phyloP scores from a whole-genome alignment of 2,113 vertebrate species.

The Percopsis transmontana region DNA sequence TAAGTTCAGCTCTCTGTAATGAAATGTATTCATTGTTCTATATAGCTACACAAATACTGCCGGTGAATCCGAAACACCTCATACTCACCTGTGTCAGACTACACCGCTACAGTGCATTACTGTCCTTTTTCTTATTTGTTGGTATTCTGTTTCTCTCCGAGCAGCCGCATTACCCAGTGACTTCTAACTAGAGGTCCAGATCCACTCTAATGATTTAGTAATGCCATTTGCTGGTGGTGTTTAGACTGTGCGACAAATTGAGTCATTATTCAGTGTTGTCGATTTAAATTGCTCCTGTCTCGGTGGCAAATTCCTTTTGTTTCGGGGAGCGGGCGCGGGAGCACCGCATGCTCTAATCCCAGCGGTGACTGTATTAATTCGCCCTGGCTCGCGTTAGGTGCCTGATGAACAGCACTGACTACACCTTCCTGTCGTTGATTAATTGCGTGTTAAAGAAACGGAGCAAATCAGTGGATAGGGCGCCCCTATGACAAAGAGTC shows the following conservation, averaged over 20 bases:
- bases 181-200: constrained; percentile 53
- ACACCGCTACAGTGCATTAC: neutral
- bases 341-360: constrained; percentile 57
- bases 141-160: constrained; percentile 14
- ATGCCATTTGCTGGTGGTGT: constrained; percentile 71
- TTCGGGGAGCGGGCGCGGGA: constrained; percentile 56
- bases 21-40: too few species aligned
- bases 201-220: constrained; percentile 71
- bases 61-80: neutral
- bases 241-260: constrained; percentile 72
- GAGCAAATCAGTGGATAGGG: constrained; percentile 73
- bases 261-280: constrained; percentile 75
- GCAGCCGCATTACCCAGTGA: constrained; percentile 48
- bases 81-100: neutral
- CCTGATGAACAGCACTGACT: constrained; percentile 67
- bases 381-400: constrained; percentile 63
- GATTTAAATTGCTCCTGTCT: constrained; percentile 74
- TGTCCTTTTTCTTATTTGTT: constrained; percentile 1
- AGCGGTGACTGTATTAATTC: constrained; percentile 73
- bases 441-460: constrained; percentile 77
- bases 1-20: too few species aligned
- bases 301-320: constrained; percentile 70
- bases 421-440: constrained; percentile 75
- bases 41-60: too few species aligned
- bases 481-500: constrained; percentile 52